Evolutionary conservation across 2,888 invertebrate genomes (phyloP), one percentile per base, ranked within the genome.

Genomic region (Fragum whitleyi): DNA sequence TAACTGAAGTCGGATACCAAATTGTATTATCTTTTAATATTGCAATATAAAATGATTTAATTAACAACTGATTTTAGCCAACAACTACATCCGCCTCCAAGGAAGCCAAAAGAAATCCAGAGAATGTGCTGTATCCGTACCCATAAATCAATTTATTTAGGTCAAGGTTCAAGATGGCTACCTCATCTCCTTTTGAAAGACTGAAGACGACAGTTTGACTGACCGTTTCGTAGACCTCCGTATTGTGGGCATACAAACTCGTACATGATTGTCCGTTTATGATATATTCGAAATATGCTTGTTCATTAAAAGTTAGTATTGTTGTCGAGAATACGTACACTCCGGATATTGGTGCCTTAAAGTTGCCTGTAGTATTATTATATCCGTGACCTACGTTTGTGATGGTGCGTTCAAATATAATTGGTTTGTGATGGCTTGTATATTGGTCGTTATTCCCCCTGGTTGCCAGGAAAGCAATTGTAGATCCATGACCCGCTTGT

Each of bases 291-390:
- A 39, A 39, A 39, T 39, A 14, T 39, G 39, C 39, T 14, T 47
- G 7, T 11, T 36, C 19, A 11, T 23, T 6, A 5, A 19, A 6
- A 19, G 47, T 68, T 19, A 68, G 16, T 28, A 68, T 7, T 28
- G 68, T 47, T 39, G 51, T 47, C 9, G 68, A 42, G 51, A 68
- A 68, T 5, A 68, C 68, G 51, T 68, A 68, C 3, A 26, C 23
- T 11, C 68, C 68, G 26, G 47, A 21, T 9, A 68, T 26, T 23
- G 68, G 68, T 2, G 68, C 68, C 5, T 3, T 47, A 47, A 68
- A 68, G 3, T 6, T 2, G 16, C 68, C 68, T 6, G 19, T 19
- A 5, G 23, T 3, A 19, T 36, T 11, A 26, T 68, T 7, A 26
- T 68, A 68, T 11, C 39, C 68, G 6, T 39, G 39, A 6, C 39